These are phyloP conservation scores for Poliocrania exsul DNA, from an alignment of 2,797 vertebrate species.

Conservation along the genomic window DNA sequence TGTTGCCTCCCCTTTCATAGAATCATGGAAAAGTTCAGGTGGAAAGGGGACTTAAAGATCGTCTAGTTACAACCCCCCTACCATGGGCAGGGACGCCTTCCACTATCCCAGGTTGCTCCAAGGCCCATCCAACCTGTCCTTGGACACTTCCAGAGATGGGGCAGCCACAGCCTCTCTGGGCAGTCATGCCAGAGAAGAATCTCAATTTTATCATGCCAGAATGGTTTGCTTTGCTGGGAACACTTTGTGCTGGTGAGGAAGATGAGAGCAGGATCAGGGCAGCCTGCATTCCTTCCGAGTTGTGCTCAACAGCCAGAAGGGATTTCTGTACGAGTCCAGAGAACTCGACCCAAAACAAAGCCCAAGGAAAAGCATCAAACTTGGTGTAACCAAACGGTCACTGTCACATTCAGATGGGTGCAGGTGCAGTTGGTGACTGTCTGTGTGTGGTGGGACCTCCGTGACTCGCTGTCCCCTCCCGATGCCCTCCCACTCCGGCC, in stretches of 20 bases:
- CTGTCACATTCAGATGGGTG: fast-evolving
- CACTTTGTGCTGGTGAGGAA: fast-evolving
- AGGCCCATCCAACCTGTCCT: not conserved
- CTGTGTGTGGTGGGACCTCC: fast-evolving
- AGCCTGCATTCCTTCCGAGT: fast-evolving
- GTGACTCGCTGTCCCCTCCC: fast-evolving
- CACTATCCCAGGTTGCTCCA: not conserved
- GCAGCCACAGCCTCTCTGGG: not conserved
- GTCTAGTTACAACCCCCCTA: not conserved
- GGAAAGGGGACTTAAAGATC: not conserved
- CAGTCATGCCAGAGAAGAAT: not conserved
- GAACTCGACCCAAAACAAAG: not conserved
- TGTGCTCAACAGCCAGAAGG: not conserved
- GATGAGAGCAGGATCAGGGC: not conserved
- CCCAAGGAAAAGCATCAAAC: fast-evolving
- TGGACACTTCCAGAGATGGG: not conserved
- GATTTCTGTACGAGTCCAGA: not conserved
- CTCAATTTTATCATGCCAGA: fast-evolving
- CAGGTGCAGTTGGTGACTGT: not conserved
- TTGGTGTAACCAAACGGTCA: fast-evolving
- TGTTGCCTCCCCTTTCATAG: not conserved
- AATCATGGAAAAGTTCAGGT: not conserved
- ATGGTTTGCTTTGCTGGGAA: not conserved
- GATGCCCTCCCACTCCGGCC: not conserved
- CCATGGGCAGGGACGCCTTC: not conserved